Evolutionary conservation across 2,888 invertebrate genomes (phyloP).

Genomic region (Temnothorax rugatulus): DNA sequence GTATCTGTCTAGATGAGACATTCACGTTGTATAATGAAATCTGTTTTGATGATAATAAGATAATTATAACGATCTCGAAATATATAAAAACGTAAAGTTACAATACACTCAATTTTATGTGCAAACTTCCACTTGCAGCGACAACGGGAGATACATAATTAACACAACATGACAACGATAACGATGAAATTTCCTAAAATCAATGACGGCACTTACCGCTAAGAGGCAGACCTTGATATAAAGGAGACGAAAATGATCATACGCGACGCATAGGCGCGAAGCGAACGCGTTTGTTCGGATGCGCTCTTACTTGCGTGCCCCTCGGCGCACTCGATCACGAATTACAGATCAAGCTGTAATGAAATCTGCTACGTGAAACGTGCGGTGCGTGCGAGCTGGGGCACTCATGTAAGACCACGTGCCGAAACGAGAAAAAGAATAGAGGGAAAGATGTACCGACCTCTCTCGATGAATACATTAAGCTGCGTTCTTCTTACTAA

Average conservation of each 20-base stretch:
- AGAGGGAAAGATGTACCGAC: slow-evolving; percentile 45
- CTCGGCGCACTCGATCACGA: slow-evolving; percentile 77
- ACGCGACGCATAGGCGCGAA: slow-evolving; percentile 76
- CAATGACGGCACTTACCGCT: not conserved
- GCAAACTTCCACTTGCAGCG: slow-evolving; percentile 53
- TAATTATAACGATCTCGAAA: not conserved
- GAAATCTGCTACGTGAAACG: slow-evolving; percentile 56
- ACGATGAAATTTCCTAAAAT: slow-evolving; percentile 47
- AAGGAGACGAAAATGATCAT: not conserved
- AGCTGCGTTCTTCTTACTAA: slow-evolving; percentile 56
- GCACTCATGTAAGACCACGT: slow-evolving; percentile 85
- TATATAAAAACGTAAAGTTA: not conserved
- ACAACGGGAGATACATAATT: not conserved
- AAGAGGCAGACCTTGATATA: not conserved
- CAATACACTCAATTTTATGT: not conserved
- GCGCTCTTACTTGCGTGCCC: slow-evolving; percentile 86
- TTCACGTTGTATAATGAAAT: not conserved
- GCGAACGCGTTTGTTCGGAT: slow-evolving; percentile 82
- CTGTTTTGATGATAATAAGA: not conserved
- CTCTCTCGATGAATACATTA: slow-evolving; percentile 65
- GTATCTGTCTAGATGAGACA: not conserved
- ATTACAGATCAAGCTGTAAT: slow-evolving; percentile 37
- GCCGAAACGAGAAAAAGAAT: slow-evolving; percentile 69
- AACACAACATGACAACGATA: slow-evolving; percentile 28
- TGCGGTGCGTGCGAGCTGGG: slow-evolving; percentile 81